Base-by-base conservation (phyloP, 1,140 invertebrate genomes). In the Drosophila ohnishii region DNA sequence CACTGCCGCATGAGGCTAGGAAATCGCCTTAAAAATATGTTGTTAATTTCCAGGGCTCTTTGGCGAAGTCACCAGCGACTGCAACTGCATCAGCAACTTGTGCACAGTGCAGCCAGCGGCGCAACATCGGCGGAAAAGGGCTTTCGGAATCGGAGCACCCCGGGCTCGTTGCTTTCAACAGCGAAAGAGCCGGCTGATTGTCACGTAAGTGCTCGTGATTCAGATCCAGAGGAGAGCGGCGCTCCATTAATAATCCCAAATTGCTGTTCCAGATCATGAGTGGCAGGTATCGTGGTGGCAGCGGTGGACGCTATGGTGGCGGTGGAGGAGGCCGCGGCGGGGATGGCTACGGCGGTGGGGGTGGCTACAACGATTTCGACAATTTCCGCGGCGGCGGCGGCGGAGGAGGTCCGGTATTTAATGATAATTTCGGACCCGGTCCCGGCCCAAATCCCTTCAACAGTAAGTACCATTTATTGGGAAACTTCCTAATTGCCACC, bases 181-280 rank as follows among this genome's bases (percentile, higher is more conserved):
- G 47, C 59, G 45, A n/a, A 58, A 76, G 51, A 44, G 65, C 71
- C 80, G 64, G 70, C 58, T 70, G 48, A 80, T 83, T 76, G 57
- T 89, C 88, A 90, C 88, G 88, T 90, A 90, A 90, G 88, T 90
- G 65, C 56, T 50, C 42, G 42, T 62, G 71, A 62, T 51, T 65
- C 45, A 65, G 11, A 10, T 10, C n/a, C 16, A 50, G 11, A 19
- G 13, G 51, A 25, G 19, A 37, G 51, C 19, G 35, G 3, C n/a
- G 1, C 5, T 53, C 30, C 47, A 35, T 55, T 37, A 58, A 14
- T 40, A 53, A 53, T 28, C 10, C 22, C 0, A 14, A 22, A 10
- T 16, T 39, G 10, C 47, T 13, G 5, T 42, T 25, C 14, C 53
- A 91, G 90, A 83, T 80, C 61, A 91, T 91, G 90, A 88, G 84